A percentile compares a stretch with the other conserved stretches of the same genome.
These are phyloP conservation scores for Digitonthophagus gazella DNA, from an alignment of 2,888 invertebrate genomes.

Conservation along the genomic window DNA sequence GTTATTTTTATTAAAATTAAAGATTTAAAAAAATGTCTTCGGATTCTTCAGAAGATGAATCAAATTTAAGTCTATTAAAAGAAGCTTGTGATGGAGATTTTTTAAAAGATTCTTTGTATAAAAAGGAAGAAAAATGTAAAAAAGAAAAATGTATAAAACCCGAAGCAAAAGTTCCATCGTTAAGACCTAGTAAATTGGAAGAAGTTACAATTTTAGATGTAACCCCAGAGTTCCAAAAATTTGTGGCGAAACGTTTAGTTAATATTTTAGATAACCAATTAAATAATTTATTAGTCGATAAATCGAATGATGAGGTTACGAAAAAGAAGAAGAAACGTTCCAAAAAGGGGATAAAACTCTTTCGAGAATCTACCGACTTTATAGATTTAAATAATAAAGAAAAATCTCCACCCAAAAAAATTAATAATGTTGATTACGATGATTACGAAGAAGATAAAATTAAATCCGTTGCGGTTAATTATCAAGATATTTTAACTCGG, in stretches of 20 bases:
- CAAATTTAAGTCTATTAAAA: conserved; percentile 39
- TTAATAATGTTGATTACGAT: conserved; percentile 23
- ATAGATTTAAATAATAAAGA: conserved; percentile 37
- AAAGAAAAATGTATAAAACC: too few species aligned
- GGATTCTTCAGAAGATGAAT: conserved; percentile 46
- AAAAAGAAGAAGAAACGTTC: conserved; percentile 32
- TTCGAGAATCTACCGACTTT: conserved; percentile 50
- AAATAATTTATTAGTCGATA: conserved; percentile 35
- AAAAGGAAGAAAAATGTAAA: conserved; percentile 13
- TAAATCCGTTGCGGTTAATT: conserved; percentile 48
- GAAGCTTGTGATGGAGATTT: conserved; percentile 57
- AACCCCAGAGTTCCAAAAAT: conserved; percentile 55
- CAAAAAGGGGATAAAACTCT: conserved; percentile 51
- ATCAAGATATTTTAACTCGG: conserved; percentile 54
- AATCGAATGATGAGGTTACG: conserved; percentile 3
- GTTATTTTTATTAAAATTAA: background rate
- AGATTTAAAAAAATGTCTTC: conserved; percentile 40
- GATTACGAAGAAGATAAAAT: conserved; percentile 38
- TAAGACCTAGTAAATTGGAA: conserved; percentile 44
- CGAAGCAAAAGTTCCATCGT: conserved; percentile 34
- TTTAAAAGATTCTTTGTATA: conserved; percentile 47
- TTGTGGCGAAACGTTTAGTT: conserved; percentile 55
- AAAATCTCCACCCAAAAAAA: conserved; percentile 21
- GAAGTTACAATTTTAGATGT: conserved; percentile 56
- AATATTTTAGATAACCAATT: conserved; percentile 52